phyloP scores from a whole-genome alignment of 2,797 vertebrate genomes.

The Notoglanidium macrostoma region DNA sequence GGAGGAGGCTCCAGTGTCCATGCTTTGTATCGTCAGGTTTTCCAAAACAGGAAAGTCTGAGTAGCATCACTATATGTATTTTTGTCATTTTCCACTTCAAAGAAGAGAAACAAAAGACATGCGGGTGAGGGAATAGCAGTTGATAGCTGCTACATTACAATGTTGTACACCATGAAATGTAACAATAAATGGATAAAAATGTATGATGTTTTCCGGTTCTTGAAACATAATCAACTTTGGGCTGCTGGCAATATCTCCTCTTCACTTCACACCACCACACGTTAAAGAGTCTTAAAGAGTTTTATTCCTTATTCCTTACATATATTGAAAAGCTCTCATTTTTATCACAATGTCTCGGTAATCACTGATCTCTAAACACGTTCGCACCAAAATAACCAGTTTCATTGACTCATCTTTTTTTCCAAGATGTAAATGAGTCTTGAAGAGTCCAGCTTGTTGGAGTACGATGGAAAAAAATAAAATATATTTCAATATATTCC shows the following conservation, averaged over 20 bases:
- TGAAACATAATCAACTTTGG: not conserved
- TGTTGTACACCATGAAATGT: not conserved
- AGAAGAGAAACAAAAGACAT: no score
- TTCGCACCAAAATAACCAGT: not conserved
- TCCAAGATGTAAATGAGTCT: no score
- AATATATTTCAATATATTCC: not conserved
- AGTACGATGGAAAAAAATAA: not conserved
- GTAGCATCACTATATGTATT: not conserved
- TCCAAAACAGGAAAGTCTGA: not conserved
- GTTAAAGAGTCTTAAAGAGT: not conserved
- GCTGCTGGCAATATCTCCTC: not conserved
- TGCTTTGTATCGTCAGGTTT: not conserved
- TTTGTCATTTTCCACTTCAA: not conserved
- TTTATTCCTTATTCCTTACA: not conserved
- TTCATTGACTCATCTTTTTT: not conserved
- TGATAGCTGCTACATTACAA: not conserved
- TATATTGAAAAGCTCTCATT: not conserved
- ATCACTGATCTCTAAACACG: not conserved
- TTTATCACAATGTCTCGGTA: not conserved
- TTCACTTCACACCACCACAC: not conserved
- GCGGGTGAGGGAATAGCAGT: not conserved
- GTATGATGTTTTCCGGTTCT: not conserved
- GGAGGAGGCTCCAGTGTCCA: not conserved
- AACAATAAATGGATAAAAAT: not conserved
- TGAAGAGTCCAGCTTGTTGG: not conserved